Conservation (phyloP, 2,113 vertebrate genomes). For the Tachysurus vachellii region DNA sequence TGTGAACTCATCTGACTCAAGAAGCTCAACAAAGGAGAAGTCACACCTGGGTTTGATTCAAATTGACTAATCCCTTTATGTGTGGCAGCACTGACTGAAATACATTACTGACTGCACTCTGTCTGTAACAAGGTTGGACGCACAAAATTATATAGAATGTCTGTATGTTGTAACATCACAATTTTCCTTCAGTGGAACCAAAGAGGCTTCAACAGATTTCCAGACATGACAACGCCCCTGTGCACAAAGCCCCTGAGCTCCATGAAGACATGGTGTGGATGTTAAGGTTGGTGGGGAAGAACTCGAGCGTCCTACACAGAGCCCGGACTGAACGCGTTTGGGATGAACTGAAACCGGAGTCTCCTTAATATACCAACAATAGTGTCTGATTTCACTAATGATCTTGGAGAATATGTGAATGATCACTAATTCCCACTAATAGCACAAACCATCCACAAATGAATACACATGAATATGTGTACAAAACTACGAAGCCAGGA, state of each 20-base stretch:
- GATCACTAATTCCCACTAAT: background rate
- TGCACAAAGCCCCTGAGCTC: background rate
- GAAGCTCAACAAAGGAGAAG: background rate
- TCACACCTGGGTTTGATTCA: background rate
- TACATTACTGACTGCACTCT: too few species aligned
- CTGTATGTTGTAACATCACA: background rate
- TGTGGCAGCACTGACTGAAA: background rate
- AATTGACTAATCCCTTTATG: background rate
- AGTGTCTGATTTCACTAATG: background rate
- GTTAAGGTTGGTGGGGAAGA: background rate
- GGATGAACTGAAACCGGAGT: background rate
- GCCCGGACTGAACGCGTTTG: background rate
- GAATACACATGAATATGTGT: too few species aligned
- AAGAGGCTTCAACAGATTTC: background rate
- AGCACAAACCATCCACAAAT: background rate
- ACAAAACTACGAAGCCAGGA: background rate
- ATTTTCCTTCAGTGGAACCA: too few species aligned
- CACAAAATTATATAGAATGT: background rate
- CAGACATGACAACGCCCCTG: background rate
- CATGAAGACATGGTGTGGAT: background rate
- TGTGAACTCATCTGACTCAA: background rate
- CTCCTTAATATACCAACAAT: background rate
- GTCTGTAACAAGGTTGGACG: too few species aligned
- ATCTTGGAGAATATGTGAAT: background rate
- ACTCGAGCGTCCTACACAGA: background rate